A percentile compares a stretch with the other conserved stretches of the same genome.
Evolutionary conservation across 2,888 invertebrate genomes (phyloP).

Genomic region (Euplexia lucipara): DNA sequence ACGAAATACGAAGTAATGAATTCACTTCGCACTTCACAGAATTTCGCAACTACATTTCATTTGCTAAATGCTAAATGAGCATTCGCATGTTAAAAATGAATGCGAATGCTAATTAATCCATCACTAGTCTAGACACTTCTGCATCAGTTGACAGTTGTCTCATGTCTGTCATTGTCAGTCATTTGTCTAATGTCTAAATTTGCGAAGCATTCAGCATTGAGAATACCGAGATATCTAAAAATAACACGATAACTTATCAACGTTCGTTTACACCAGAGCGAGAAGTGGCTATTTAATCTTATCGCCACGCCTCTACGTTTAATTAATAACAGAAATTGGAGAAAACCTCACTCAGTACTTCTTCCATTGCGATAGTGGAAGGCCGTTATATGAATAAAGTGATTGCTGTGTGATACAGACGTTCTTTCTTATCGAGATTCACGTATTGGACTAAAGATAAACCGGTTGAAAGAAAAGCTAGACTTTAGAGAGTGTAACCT

Average conservation of each 20-base stretch:
- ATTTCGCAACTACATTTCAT: too few relatives aligned
- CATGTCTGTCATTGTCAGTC: too few relatives aligned
- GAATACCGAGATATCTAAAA: constrained; percentile 61
- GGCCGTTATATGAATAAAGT: constrained; percentile 47
- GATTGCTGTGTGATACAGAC: constrained; percentile 54
- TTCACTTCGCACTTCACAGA: too few relatives aligned
- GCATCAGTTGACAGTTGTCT: too few relatives aligned
- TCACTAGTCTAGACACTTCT: too few relatives aligned
- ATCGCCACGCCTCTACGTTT: constrained; percentile 77
- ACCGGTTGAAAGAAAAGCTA: constrained; percentile 35
- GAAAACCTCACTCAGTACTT: constrained; percentile 49
- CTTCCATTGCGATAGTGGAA: constrained; percentile 36
- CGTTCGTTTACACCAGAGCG: constrained; percentile 64
- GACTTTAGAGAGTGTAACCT: constrained; percentile 62
- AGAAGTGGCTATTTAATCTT: constrained; percentile 67
- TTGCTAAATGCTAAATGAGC: too few relatives aligned
- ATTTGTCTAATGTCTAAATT: constrained; percentile 32
- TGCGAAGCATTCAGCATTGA: constrained; percentile 44
- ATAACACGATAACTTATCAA: constrained; percentile 70
- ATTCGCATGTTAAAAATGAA: too few relatives aligned
- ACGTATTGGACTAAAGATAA: constrained; percentile 31
- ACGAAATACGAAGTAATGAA: too few relatives aligned
- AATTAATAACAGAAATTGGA: constrained; percentile 57
- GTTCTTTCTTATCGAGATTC: constrained; percentile 37
- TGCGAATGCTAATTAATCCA: too few relatives aligned